A percentile compares a stretch with the other conserved stretches of the same genome.
phyloP scores from a whole-genome alignment of 2,797 vertebrate genomes.

The Gymnoscopelus braueri region DNA sequence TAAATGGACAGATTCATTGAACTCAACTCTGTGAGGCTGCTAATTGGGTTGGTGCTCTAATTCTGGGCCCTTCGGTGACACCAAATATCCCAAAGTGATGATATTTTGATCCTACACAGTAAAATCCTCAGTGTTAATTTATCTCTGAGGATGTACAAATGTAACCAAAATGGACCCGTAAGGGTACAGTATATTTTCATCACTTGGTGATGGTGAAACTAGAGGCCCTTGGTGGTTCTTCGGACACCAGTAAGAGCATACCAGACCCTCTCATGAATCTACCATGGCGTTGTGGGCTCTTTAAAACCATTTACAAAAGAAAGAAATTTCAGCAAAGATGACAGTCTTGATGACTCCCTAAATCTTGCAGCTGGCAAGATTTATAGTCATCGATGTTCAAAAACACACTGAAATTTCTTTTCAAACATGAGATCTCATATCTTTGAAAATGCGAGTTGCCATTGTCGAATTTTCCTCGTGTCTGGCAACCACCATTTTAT shows the following conservation, averaged over 20 bases:
- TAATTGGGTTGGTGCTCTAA: slow-evolving; percentile 42
- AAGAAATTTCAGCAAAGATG: slow-evolving; percentile 67
- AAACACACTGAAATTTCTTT: slow-evolving; percentile 68
- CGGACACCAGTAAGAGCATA: slow-evolving; percentile 33
- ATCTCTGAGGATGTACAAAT: too few relatives aligned
- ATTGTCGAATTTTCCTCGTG: slow-evolving; percentile 12
- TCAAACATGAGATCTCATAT: slow-evolving; percentile 53
- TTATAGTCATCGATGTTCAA: slow-evolving; percentile 64
- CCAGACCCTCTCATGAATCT: slow-evolving; percentile 46
- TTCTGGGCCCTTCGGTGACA: slow-evolving; percentile 63
- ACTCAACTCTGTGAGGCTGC: slow-evolving; percentile 70
- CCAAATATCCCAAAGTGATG: slow-evolving; percentile 55
- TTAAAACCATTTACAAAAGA: slow-evolving; percentile 47
- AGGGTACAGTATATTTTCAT: slow-evolving; percentile 23
- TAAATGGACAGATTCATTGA: not conserved
- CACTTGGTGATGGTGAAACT: slow-evolving; percentile 56
- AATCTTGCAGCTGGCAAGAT: slow-evolving; percentile 58
- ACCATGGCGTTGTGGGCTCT: slow-evolving; percentile 62
- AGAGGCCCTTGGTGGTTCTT: slow-evolving; percentile 30
- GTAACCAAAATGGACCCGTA: too few relatives aligned
- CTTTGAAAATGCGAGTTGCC: slow-evolving; percentile 69
- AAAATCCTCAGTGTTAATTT: too few relatives aligned
- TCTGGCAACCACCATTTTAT: slow-evolving; percentile 65
- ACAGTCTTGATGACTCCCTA: slow-evolving; percentile 59
- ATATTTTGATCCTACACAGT: slow-evolving; percentile 20